Evolutionary conservation across 1,140 invertebrate species (phyloP), one percentile per base, ranked within the genome.

Genomic region (Agrilus planipennis): DNA sequence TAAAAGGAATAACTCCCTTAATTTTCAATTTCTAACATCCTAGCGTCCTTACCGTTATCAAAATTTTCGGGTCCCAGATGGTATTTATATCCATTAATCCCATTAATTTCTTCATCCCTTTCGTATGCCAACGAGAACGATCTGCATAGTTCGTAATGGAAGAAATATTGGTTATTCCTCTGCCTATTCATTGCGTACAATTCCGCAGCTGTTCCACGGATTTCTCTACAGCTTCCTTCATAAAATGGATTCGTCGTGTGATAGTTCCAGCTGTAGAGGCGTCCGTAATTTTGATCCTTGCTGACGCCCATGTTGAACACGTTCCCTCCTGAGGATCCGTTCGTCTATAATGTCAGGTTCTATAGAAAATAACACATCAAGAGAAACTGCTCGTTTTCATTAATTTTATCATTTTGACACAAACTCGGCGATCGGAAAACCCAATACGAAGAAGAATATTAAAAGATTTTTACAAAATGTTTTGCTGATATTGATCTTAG

Each of bases 221-320:
- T 63, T 56, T 67, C 54, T 1, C 65, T 62, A 43, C 73, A 76
- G 41, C 65, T 61, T 4, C 69, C 75, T 1, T 64, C 63, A 49
- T 73, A 84, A 55, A 62, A 79, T 0, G 62, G 63, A 0, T 76
- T 74, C 2, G 68, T 61, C 12, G 73, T 71, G 15, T 64, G 58
- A 42, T 79, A 69, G 49, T 86, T 81, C 83, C 83, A 87, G 2
- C 65, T 58, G 23, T 71, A 62, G 19, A 84, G 63, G 10, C 74
- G 65, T 0, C 83, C 84, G 28, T 85, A 65, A 6, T 76, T 62
- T 18, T 73, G 65, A 19, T 66, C 57, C 0, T 54, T 63, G 0
- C 82, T 82, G 0, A 81, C 84, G 17, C 71, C 74, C 58, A 87
- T 77, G 48, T 82, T 85, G 49, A 75, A 79, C 21, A 76, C 64